Base-by-base conservation (phyloP, 1,140 invertebrate genomes). In the Lepidurus packardi region DNA sequence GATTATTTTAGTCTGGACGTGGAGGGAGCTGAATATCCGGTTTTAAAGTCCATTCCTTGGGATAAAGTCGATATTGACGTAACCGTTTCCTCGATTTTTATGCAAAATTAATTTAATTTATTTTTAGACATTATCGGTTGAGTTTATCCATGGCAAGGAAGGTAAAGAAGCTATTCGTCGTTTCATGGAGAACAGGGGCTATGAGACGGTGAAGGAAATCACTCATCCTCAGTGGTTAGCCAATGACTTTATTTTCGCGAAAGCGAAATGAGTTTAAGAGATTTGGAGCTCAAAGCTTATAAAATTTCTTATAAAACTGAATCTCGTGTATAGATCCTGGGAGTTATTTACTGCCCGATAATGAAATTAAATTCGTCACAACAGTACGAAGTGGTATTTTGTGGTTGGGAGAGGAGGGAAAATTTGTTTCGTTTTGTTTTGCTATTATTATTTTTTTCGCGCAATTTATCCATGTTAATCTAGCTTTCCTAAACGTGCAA, bases 41-140 rank as follows among this genome's bases (percentile, higher is more conserved):
- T 88, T 16, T 80, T 89, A 7, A 83, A 86, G 81, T 88, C 87
- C 1, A 87, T 89, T 77, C 87, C 87, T 21, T 89, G 87, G 80
- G 83, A 89, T 73, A 82, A 82, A 74, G 80, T 88, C 1, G 82
- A 87, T 78, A 87, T 88, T 78, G 81, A 80, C 83, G 81, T 82
- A 80, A 80, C 4, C 13, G 21, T 65, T 41, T 73, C 3, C 25
- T 21, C n/a, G 34, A 3, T 75, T 16, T 73, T n/a, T 76, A 42
- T 2, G 9, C 73, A 47, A 53, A 9, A 43, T 43, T 74, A 42
- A 42, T 24, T 7, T n/a, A 73, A 25, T 42, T 80, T 73, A 34
- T 34, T 78, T 81, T 25, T 45, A 82, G 81, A 81, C 83, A 0
- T 79, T 86, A 0, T 86, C 85, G 3, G 85, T 86, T n/a, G 85